Conservation (phyloP, 2,888 invertebrate species). For the Ophion ellenae region DNA sequence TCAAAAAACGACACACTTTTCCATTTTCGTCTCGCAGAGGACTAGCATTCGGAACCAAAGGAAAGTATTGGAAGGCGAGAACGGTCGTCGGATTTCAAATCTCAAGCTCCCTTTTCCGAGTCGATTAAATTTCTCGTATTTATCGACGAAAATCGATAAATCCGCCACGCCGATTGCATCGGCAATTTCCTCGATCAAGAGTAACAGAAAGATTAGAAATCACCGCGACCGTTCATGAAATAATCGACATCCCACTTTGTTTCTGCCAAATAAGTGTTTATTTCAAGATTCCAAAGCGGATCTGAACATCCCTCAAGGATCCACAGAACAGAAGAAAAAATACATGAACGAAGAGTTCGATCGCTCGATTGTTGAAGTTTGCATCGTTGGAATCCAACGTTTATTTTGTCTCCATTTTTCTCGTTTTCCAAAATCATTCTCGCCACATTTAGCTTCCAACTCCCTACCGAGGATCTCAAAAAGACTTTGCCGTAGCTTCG, state of each 20-base stretch:
- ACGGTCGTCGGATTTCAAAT: conserved; percentile 2
- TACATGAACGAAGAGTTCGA: background rate
- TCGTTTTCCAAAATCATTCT: too few relatives aligned
- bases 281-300: background rate
- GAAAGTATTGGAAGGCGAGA: background rate
- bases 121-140: background rate
- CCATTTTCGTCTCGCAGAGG: background rate
- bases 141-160: background rate
- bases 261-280: background rate
- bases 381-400: too few relatives aligned
- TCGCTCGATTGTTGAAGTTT: background rate
- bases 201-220: background rate
- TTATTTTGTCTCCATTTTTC: too few relatives aligned
- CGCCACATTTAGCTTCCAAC: too few relatives aligned
- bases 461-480: too few relatives aligned
- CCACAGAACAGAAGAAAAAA: background rate
- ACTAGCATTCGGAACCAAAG: background rate
- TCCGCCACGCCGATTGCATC: background rate
- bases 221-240: background rate
- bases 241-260: background rate
- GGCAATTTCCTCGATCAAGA: background rate
- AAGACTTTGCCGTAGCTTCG: too few relatives aligned
- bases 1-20: background rate
- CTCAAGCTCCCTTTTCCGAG: background rate
- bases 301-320: conserved; percentile 16